Percentiles rank a stretch among this genome's conserved stretches.
These are phyloP conservation scores for Eidolon dupreanum DNA, from an alignment of 2,797 vertebrate genomes.

Conservation along the genomic window DNA sequence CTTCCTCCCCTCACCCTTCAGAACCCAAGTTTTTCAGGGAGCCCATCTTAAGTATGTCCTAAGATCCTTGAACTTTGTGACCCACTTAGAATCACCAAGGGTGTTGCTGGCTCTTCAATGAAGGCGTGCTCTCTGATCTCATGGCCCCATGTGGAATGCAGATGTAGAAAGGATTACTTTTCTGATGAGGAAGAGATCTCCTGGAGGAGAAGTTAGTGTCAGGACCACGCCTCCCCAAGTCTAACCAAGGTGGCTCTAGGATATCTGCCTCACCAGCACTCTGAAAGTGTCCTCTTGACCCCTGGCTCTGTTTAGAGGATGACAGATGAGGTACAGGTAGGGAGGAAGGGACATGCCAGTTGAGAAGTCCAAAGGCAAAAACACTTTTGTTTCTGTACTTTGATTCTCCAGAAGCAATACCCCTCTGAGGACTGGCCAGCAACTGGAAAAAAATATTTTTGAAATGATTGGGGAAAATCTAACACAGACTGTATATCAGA, in stretches of 20 bases:
- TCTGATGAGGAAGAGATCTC: not conserved
- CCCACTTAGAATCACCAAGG: accelerated
- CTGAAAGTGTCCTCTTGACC: not conserved
- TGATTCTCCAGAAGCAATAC: not conserved
- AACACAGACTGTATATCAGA: not conserved
- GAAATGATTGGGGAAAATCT: not conserved
- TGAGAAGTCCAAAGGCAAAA: not conserved
- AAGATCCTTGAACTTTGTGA: not conserved
- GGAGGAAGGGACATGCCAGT: not conserved
- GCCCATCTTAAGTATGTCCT: not conserved
- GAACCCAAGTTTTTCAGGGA: not conserved
- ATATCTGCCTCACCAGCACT: not conserved
- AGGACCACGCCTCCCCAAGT: not conserved
- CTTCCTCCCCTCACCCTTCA: not conserved
- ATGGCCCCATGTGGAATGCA: not conserved
- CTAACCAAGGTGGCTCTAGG: not conserved
- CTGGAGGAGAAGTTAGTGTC: not conserved
- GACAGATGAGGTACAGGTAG: not conserved
- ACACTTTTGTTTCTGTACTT: not conserved
- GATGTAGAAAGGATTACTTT: not conserved
- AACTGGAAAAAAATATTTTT: not conserved
- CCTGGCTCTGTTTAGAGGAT: not conserved
- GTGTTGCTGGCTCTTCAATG: not conserved
- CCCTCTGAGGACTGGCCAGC: not conserved
- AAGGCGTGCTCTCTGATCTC: not conserved